These are phyloP conservation scores for Nanger granti DNA, from an alignment of 2,113 vertebrate species.

Conservation along the genomic window DNA sequence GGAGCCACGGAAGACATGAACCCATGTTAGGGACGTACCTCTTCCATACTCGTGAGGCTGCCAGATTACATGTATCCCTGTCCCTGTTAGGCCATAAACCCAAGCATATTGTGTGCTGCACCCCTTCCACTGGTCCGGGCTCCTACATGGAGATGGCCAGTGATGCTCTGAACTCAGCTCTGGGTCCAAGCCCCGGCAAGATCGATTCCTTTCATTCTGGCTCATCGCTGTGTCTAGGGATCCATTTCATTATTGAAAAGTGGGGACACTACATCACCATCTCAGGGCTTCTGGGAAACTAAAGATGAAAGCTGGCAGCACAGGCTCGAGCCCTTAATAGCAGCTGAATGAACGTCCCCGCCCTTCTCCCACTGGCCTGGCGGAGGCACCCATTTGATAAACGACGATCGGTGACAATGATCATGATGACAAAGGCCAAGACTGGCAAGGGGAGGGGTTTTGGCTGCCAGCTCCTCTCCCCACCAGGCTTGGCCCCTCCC, in stretches of 20 bases:
- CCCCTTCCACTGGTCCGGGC: not conserved
- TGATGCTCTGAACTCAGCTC: not conserved
- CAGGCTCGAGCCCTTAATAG: not conserved
- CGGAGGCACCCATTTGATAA: not conserved
- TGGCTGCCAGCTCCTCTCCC: not conserved
- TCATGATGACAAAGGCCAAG: not conserved
- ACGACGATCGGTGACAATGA: not conserved
- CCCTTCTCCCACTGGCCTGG: not conserved
- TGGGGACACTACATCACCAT: not conserved
- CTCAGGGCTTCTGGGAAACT: not conserved
- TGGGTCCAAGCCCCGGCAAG: not conserved
- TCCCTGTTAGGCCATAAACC: fast-evolving
- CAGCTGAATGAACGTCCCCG: fast-evolving
- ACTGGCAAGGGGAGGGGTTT: not conserved
- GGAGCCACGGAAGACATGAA: not conserved
- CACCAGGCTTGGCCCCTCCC: not conserved
- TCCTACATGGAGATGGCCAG: not conserved
- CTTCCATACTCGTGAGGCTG: fast-evolving
- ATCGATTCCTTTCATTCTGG: not conserved
- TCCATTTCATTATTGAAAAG: not conserved
- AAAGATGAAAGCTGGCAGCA: fast-evolving
- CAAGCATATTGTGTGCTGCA: fast-evolving
- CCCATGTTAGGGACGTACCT: fast-evolving
- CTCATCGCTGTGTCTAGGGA: not conserved
- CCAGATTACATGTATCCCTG: not conserved